Conservation (phyloP, 2,113 vertebrate genomes). For the Ascaphus truei region DNA sequence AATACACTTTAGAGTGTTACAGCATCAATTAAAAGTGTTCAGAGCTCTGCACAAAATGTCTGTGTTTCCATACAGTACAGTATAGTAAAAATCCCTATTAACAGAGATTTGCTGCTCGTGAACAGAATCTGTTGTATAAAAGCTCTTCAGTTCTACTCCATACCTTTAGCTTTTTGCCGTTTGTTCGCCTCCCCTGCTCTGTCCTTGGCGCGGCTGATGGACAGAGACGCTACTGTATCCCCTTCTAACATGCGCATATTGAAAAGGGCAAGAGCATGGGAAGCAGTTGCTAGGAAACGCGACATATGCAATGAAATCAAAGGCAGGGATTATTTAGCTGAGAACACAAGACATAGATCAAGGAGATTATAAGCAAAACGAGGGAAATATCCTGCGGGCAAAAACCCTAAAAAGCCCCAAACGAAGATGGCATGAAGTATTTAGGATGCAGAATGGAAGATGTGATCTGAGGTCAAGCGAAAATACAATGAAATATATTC, state of each 20-base stretch:
- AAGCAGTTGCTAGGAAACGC: constrained; percentile 32
- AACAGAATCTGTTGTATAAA: neutral
- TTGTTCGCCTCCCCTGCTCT: neutral
- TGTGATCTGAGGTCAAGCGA: too few relatives aligned
- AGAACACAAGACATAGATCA: constrained; percentile 30
- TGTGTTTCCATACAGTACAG: too few relatives aligned
- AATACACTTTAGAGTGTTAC: too few relatives aligned
- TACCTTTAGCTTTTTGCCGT: neutral
- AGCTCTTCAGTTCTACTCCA: neutral
- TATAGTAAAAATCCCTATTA: too few relatives aligned
- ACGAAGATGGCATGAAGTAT: too few relatives aligned
- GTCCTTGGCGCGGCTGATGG: constrained; percentile 7
- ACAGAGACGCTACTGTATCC: constrained; percentile 14
- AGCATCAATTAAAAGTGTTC: too few relatives aligned
- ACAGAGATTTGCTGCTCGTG: too few relatives aligned
- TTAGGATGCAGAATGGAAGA: too few relatives aligned
- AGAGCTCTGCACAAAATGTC: too few relatives aligned
- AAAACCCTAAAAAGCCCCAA: neutral
- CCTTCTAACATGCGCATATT: constrained; percentile 26
- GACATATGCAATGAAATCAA: constrained; percentile 34
- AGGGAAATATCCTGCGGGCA: neutral
- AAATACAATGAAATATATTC: too few relatives aligned
- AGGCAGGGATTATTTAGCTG: constrained; percentile 23
- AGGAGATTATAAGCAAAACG: neutral
- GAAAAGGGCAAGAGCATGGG: constrained; percentile 27